Evolutionary conservation across 2,888 invertebrate species (phyloP).

Genomic region (Stenoptilia bipunctidactyla): DNA sequence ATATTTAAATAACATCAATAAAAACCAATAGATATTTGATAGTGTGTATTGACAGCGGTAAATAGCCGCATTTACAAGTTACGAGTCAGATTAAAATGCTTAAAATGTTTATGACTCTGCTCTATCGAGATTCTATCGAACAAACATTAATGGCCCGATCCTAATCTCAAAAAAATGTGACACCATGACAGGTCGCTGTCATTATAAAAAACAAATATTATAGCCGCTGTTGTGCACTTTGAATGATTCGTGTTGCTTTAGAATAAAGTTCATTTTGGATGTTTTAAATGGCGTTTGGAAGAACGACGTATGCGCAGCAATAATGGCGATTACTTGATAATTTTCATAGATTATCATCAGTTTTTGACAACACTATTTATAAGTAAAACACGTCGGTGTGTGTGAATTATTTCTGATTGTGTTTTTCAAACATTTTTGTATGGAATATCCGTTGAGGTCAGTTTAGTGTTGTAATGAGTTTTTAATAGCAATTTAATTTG

Average conservation of each 20-base stretch:
- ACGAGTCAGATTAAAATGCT: constrained; percentile 14
- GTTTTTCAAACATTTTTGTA: not conserved
- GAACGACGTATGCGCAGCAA: constrained; percentile 60
- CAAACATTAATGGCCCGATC: constrained; percentile 49
- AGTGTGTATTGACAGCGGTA: too few species aligned
- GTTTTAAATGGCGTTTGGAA: constrained; percentile 33
- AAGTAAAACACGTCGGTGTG: constrained; percentile 27
- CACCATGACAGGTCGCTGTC: constrained; percentile 63
- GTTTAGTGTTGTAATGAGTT: not conserved
- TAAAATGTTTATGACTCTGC: too few species aligned
- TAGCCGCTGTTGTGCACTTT: constrained; percentile 15
- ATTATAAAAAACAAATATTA: constrained; percentile 41
- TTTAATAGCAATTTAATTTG: not conserved
- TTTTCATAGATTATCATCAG: constrained; percentile 54
- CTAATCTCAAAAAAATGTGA: constrained; percentile 53
- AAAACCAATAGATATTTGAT: too few species aligned
- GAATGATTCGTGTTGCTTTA: constrained; percentile 6
- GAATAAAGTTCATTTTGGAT: constrained; percentile 15
- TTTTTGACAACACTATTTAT: constrained; percentile 56
- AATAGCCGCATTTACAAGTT: too few species aligned
- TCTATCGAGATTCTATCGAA: constrained; percentile 50
- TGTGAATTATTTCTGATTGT: not conserved
- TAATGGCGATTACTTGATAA: constrained; percentile 66
- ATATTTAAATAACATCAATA: too few species aligned
- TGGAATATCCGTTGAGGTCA: not conserved